Base-by-base conservation (phyloP, 2,797 vertebrate genomes). In the Zenarchopterus dispar region DNA sequence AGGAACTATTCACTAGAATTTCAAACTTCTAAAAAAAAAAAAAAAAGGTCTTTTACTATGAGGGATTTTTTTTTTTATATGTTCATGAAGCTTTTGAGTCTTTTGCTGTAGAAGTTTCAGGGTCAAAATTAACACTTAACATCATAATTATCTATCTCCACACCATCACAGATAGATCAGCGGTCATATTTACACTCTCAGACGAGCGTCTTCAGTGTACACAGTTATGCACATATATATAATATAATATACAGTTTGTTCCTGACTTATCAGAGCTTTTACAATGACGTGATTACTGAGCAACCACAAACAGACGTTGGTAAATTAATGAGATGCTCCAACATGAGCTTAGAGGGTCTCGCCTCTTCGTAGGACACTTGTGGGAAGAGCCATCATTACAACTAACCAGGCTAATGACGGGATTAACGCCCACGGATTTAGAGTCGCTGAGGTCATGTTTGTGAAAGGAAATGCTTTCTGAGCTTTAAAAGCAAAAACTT, bases 251-350 rank as follows among this genome's bases (percentile, higher is more conserved):
- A 17, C 51, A 51, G 13, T 31, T n/a, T 31, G 49, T 19, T 22
- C 22, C 50, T 47, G 60, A 56, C 54, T 57, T 24, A 47, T 24
- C 56, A 23, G 58, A 67, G 41, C 58, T 0, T 56, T 46, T 16
- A 46, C 19, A 54, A 5, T 57, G 63, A 45, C 2, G n/a, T 43
- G 49, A 4, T 63, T 31, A 63, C 50, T 47, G 36, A 1, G 13
- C 56, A 45, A 43, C 60, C 17, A 52, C 64, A 67, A 66, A 75
- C 44, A 46, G 21, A 3, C 36, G 16, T 73, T 63, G 57, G 69
- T 67, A 33, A 70, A 45, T 55, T 68, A 78, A 80, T 70, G 72
- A 80, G 72, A 74, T 7, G 1, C 46, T n/a, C 2, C 48, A 62
- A 42, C 58, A 52, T 2, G 39, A 73, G 36, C 60, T 56, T n/a